Percentiles rank a stretch among this genome's conserved stretches.
Conservation (phyloP, 2,113 vertebrate genomes). For the Oncorhynchus gorbuscha region DNA sequence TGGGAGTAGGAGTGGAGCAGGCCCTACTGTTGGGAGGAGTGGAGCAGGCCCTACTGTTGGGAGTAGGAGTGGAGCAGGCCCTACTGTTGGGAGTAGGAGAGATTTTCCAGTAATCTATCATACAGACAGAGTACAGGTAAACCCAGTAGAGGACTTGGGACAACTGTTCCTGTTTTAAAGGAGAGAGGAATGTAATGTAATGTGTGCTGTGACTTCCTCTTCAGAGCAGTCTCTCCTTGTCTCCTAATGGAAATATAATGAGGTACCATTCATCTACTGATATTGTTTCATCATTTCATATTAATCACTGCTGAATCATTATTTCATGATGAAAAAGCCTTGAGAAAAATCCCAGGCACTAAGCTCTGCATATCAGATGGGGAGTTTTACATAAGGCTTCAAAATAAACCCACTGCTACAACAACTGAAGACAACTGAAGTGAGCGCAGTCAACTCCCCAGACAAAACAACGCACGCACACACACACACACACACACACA, state of each 20-base stretch:
- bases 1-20: too few relatives aligned
- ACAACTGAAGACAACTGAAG: constrained; percentile 10
- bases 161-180: background rate
- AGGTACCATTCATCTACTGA: background rate
- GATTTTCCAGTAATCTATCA: constrained; percentile 1
- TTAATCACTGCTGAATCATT: background rate
- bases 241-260: background rate
- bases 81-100: too few relatives aligned
- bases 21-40: too few relatives aligned
- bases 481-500: too few relatives aligned
- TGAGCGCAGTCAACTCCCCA: constrained; percentile 15
- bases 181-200: constrained; percentile 5
- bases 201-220: constrained; percentile 9
- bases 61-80: too few relatives aligned
- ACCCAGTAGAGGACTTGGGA: constrained; percentile 9
- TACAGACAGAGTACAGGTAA: background rate
- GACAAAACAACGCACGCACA: constrained; percentile 20
- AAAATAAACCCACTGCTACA: background rate
- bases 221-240: constrained; percentile 12
- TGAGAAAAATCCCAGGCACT: background rate
- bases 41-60: too few relatives aligned
- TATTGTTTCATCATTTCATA: background rate
- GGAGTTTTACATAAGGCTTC: constrained; percentile 29
- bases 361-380: background rate
- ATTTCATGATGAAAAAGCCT: background rate